These are phyloP conservation scores for Notarius lentiginosus DNA, from an alignment of 2,113 vertebrate species.

Conservation along the genomic window DNA sequence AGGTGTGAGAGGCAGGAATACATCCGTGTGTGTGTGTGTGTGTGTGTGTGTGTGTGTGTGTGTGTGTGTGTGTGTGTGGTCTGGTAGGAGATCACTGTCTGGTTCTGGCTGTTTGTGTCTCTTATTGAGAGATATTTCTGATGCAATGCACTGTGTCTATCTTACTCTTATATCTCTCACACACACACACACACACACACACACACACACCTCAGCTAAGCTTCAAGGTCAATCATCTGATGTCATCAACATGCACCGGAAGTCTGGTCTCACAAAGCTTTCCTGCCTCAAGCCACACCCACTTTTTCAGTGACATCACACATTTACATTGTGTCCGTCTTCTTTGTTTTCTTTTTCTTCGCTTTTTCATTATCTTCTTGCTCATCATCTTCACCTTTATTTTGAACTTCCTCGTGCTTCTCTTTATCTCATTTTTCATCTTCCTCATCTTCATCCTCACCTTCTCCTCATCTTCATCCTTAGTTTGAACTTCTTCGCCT, in stretches of 20 bases:
- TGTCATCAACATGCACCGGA: not conserved
- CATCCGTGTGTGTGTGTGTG: no score
- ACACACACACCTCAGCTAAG: not conserved
- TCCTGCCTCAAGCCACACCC: not conserved
- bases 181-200: not conserved
- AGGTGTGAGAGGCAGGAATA: no score
- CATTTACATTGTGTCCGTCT: not conserved
- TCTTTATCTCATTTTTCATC: not conserved
- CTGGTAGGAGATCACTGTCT: slow-evolving; percentile 1
- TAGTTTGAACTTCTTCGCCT: not conserved
- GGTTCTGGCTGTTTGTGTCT: slow-evolving; percentile 37
- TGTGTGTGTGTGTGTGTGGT: slow-evolving; percentile 15
- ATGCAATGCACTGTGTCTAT: slow-evolving; percentile 45
- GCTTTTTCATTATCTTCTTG: not conserved
- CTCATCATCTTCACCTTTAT: not conserved
- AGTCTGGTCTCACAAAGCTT: not conserved
- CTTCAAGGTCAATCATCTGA: not conserved
- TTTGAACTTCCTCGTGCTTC: not conserved
- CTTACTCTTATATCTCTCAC: slow-evolving; percentile 28
- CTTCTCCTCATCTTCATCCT: not conserved
- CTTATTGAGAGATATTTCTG: slow-evolving; percentile 33
- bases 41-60: slow-evolving; percentile 11
- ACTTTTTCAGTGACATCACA: not conserved
- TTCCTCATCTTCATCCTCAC: not conserved
- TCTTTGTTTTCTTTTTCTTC: not conserved